These are phyloP conservation scores for Chaenogobius annularis DNA, from an alignment of 2,113 vertebrate genomes.

Conservation along the genomic window DNA sequence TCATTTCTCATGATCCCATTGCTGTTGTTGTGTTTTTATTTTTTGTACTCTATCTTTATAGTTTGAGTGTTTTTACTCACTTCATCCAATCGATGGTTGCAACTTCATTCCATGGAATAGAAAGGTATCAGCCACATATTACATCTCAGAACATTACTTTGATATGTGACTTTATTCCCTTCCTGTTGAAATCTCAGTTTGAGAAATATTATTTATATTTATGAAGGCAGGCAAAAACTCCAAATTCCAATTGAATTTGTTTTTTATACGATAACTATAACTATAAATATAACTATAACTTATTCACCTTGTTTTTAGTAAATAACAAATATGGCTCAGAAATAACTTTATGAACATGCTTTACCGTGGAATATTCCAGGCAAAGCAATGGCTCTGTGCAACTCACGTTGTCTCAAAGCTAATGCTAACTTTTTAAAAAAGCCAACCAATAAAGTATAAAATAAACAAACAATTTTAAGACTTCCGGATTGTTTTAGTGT, in stretches of 20 bases:
- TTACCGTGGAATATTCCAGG: no score
- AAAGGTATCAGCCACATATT: conserved; percentile 86
- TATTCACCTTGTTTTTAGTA: not conserved
- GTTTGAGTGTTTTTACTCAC: conserved; percentile 92
- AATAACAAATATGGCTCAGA: not conserved
- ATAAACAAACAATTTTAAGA: no score
- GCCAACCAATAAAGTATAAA: no score
- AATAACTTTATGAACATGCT: not conserved
- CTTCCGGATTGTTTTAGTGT: no score
- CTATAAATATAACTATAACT: no score
- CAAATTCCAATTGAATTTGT: no score
- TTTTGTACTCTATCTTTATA: conserved; percentile 84
- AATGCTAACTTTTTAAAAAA: no score
- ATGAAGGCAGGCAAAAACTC: no score
- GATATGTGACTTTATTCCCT: not conserved
- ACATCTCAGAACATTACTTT: not conserved
- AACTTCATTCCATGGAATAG: conserved; percentile 96
- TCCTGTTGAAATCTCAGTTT: not conserved
- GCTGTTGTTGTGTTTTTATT: conserved; percentile 43
- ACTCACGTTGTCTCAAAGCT: no score
- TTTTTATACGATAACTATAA: no score
- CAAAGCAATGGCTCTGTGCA: no score
- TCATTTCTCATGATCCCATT: conserved; percentile 33
- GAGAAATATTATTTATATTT: no score
- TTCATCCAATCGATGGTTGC: conserved; percentile 94